Percentiles rank a stretch among this genome's conserved stretches.
These are phyloP conservation scores for Spodoptera picta DNA, from an alignment of 2,888 invertebrate species.

Conservation along the genomic window DNA sequence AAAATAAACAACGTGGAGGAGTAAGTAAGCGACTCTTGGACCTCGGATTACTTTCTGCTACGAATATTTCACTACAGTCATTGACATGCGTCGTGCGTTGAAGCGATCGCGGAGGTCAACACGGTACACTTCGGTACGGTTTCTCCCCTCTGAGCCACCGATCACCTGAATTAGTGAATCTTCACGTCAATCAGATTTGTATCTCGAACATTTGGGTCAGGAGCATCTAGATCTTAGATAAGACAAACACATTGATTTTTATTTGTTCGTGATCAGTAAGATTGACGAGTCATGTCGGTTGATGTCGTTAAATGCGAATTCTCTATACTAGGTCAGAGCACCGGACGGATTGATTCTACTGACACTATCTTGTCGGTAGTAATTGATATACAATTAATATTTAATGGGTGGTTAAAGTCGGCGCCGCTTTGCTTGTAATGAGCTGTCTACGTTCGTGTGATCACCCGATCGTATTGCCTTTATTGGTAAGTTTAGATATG, in stretches of 20 bases:
- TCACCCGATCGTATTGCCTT: constrained; percentile 19
- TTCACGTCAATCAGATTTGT: constrained; percentile 80
- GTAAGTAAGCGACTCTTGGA: constrained; percentile 20
- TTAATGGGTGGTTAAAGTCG: constrained; percentile 27
- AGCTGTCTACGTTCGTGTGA: constrained; percentile 16
- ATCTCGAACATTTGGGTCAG: constrained; percentile 83
- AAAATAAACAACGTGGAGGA: constrained; percentile 35
- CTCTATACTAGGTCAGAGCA: constrained; percentile 59
- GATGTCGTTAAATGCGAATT: constrained; percentile 66
- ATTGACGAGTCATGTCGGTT: constrained; percentile 77
- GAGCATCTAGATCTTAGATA: constrained; percentile 76
- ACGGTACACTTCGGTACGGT: constrained; percentile 60
- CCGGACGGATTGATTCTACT: constrained; percentile 46
- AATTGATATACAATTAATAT: constrained; percentile 50
- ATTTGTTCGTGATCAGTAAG: constrained; percentile 80
- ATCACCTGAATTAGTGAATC: constrained; percentile 73
- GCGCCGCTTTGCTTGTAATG: constrained; percentile 24
- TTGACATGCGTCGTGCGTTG: constrained; percentile 58
- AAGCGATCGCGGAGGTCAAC: constrained; percentile 55
- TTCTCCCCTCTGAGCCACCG: constrained; percentile 54
- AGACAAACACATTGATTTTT: constrained; percentile 74
- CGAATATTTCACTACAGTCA: constrained; percentile 41
- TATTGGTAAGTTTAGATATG: constrained; percentile 24
- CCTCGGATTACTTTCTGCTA: constrained; percentile 44
- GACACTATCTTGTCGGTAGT: constrained; percentile 47